A percentile compares a stretch with the other conserved stretches of the same genome.
These are phyloP conservation scores for Stegastes partitus DNA, from an alignment of 2,113 vertebrate genomes.

Conservation along the genomic window DNA sequence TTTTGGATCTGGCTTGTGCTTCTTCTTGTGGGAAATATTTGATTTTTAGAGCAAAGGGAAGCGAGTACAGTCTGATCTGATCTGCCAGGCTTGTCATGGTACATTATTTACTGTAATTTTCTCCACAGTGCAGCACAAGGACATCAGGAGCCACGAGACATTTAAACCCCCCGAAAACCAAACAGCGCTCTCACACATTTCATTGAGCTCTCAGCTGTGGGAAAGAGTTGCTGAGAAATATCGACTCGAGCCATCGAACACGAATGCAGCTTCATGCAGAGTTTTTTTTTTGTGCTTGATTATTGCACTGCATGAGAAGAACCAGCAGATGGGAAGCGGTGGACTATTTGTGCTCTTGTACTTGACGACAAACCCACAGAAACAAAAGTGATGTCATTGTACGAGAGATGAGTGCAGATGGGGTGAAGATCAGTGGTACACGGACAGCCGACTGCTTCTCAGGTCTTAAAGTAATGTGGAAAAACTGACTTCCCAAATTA, in stretches of 20 bases:
- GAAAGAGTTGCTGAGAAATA: not conserved
- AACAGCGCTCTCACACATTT: not conserved
- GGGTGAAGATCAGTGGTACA: conserved; percentile 1
- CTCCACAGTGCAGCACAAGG: conserved; percentile 4
- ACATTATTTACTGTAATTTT: conserved; percentile 32
- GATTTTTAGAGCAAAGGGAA: conserved; percentile 43
- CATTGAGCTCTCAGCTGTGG: not conserved
- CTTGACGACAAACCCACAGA: conserved; percentile 28
- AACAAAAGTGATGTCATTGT: conserved; percentile 45
- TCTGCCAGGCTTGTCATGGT: conserved; percentile 1
- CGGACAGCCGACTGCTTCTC: not conserved
- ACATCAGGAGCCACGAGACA: not conserved
- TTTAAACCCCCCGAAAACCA: not conserved
- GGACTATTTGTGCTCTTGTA: conserved; percentile 30
- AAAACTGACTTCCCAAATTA: not conserved
- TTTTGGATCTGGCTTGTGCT: conserved; percentile 47
- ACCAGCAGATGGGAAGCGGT: conserved; percentile 33
- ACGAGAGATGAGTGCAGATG: conserved; percentile 8
- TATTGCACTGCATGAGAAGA: conserved; percentile 20
- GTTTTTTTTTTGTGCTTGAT: conserved; percentile 2
- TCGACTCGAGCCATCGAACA: not conserved
- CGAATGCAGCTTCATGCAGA: not conserved
- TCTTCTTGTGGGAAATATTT: conserved; percentile 47
- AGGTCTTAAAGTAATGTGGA: not conserved
- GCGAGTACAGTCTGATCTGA: conserved; percentile 13